A percentile compares a stretch with the other conserved stretches of the same genome.
These are phyloP conservation scores for Parasteatoda lunata DNA, from an alignment of 2,888 invertebrate genomes.

Conservation along the genomic window DNA sequence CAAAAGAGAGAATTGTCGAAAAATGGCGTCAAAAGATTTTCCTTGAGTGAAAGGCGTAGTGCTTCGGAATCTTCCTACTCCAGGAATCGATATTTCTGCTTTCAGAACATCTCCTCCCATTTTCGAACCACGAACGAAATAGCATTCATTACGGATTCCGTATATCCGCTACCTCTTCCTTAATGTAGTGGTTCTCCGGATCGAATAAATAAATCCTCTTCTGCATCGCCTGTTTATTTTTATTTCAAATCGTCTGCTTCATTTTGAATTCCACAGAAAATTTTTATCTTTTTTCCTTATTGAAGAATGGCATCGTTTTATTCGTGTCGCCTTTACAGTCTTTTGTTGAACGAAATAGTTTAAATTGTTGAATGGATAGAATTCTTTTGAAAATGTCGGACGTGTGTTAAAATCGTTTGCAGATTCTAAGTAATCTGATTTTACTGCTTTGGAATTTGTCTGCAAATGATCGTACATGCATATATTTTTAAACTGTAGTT, in stretches of 20 bases:
- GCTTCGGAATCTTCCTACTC: conserved; percentile 54
- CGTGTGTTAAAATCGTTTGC: too few species aligned
- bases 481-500: too few species aligned
- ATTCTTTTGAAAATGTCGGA: too few species aligned
- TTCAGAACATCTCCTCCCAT: conserved; percentile 44
- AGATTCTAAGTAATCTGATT: too few species aligned
- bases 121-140: conserved; percentile 30
- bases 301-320: too few species aligned
- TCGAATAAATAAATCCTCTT: neutral
- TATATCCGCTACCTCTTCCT: neutral
- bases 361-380: too few species aligned
- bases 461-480: too few species aligned
- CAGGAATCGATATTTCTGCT: conserved; percentile 63
- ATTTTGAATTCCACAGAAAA: neutral
- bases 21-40: conserved; percentile 62
- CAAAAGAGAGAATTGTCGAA: conserved; percentile 27
- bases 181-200: neutral
- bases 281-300: neutral
- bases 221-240: neutral
- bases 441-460: too few species aligned
- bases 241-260: neutral
- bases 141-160: conserved; percentile 6
- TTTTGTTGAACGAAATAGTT: too few species aligned
- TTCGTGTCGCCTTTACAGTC: too few species aligned
- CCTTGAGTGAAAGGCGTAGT: conserved; percentile 27